phyloP scores from a whole-genome alignment of 2,888 invertebrate species.

The Megamerina dolium region DNA sequence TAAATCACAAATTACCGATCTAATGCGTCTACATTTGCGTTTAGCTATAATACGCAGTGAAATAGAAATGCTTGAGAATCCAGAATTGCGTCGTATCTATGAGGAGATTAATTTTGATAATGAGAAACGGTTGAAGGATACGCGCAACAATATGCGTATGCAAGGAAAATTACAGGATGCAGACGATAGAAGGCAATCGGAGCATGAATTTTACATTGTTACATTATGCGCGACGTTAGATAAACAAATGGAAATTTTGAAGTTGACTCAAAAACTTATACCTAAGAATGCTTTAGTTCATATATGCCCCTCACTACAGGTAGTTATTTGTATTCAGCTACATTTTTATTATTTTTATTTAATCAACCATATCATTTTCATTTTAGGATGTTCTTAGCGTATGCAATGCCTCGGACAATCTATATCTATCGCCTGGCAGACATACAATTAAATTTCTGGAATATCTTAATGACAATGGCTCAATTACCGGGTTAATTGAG shows the following conservation, averaged over 20 bases:
- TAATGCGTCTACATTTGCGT: slow-evolving; percentile 55
- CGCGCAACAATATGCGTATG: slow-evolving; percentile 10
- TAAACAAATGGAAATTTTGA: slow-evolving; percentile 50
- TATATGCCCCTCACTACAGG: slow-evolving; percentile 46
- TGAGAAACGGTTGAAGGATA: slow-evolving; percentile 16
- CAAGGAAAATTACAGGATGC: neutral
- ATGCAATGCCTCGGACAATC: slow-evolving; percentile 49
- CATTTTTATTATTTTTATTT: slow-evolving; percentile 24
- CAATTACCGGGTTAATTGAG: slow-evolving; percentile 36
- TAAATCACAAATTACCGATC: slow-evolving; percentile 30
- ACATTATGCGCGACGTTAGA: slow-evolving; percentile 49
- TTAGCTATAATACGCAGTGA: slow-evolving; percentile 56
- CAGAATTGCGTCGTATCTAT: slow-evolving; percentile 54
- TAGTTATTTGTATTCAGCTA: too few relatives aligned
- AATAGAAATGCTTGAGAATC: slow-evolving; percentile 57
- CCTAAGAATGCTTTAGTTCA: slow-evolving; percentile 45
- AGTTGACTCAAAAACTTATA: slow-evolving; percentile 46
- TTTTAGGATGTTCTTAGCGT: slow-evolving; percentile 33
- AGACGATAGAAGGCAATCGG: slow-evolving; percentile 37
- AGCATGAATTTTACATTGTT: slow-evolving; percentile 48
- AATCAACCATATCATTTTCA: neutral
- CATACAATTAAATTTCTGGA: slow-evolving; percentile 52
- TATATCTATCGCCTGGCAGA: slow-evolving; percentile 52
- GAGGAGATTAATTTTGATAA: slow-evolving; percentile 19
- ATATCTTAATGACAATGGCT: slow-evolving; percentile 52